Conservation (phyloP, 2,797 vertebrate genomes). For the Phalloptychus januarius region DNA sequence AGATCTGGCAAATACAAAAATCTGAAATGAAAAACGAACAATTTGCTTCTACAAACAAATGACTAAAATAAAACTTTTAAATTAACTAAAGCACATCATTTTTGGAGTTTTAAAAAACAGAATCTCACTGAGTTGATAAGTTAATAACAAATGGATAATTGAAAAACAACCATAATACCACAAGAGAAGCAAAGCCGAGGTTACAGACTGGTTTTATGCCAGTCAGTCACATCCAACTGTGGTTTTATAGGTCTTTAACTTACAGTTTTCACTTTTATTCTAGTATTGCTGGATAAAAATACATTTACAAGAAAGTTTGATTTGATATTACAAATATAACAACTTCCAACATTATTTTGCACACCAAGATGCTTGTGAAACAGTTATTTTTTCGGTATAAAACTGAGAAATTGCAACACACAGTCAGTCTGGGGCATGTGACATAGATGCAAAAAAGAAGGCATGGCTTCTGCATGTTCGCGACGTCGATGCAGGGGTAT, state of each 20-base stretch:
- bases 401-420: not conserved
- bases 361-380: not conserved
- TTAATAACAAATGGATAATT: not conserved
- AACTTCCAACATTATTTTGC: not conserved
- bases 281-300: not conserved
- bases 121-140: not conserved
- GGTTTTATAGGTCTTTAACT: conserved; percentile 1
- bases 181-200: not conserved
- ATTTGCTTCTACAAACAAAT: not conserved
- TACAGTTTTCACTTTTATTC: not conserved
- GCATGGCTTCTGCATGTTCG: not conserved
- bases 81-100: not conserved
- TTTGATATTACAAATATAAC: not conserved
- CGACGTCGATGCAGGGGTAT: conserved; percentile 2
- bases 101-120: not conserved
- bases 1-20: not conserved
- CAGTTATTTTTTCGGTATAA: not conserved
- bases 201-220: not conserved
- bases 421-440: not conserved
- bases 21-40: not conserved
- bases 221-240: not conserved
- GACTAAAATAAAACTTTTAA: not conserved
- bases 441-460: not conserved
- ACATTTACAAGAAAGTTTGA: not conserved
- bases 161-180: not conserved